These are phyloP conservation scores for Orbicella faveolata DNA, from an alignment of 64 coral and sea anemone species.

Conservation along the genomic window DNA sequence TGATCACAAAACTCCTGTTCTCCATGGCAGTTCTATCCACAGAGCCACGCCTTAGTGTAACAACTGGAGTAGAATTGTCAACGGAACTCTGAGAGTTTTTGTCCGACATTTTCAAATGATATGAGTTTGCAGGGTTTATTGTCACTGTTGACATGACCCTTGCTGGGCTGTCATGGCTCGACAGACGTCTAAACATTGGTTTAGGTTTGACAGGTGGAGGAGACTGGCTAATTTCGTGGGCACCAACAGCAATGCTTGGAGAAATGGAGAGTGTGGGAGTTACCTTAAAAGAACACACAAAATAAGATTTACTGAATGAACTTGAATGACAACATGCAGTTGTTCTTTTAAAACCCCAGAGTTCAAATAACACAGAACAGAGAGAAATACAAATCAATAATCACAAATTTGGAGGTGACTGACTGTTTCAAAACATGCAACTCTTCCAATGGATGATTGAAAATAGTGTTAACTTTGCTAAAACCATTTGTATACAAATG, in stretches of 20 bases:
- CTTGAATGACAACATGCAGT: not conserved
- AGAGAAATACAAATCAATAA: no score
- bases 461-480: no score
- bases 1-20: slow-evolving; percentile 80
- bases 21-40: slow-evolving; percentile 74
- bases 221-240: not conserved
- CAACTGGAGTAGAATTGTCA: slow-evolving; percentile 24
- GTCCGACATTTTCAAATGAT: slow-evolving; percentile 29
- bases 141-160: slow-evolving; percentile 49
- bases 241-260: slow-evolving; percentile 24
- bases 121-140: slow-evolving; percentile 42
- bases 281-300: slow-evolving; percentile 24
- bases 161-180: not conserved
- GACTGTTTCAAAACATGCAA: no score
- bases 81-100: not conserved
- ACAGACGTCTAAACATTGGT: slow-evolving; percentile 13
- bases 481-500: no score
- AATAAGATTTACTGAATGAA: not conserved
- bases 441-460: no score
- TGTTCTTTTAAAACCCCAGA: no score
- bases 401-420: no score
- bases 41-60: slow-evolving; percentile 63
- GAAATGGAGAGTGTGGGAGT: slow-evolving; percentile 35
- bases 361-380: no score
- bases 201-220: slow-evolving; percentile 42